A percentile compares a stretch with the other conserved stretches of the same genome.
Evolutionary conservation across 2,797 vertebrate species (phyloP).

Genomic region (Kryptopterus vitreolus): DNA sequence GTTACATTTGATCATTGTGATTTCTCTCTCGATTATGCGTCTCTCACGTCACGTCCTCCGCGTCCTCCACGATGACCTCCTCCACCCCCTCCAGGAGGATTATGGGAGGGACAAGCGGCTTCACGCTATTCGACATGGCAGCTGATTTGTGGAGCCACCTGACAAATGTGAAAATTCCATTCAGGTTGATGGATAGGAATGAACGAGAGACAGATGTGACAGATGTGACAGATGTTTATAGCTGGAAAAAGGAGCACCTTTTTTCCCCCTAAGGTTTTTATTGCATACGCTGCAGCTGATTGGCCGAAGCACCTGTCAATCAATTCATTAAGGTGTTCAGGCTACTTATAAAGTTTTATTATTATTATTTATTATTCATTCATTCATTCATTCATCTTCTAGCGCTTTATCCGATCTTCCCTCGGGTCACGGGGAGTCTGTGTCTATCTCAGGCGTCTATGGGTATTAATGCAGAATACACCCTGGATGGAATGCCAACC

Average conservation of each 20-base stretch:
- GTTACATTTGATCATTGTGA: too few species aligned
- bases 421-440: too few species aligned
- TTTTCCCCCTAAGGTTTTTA: neutral
- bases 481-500: too few species aligned
- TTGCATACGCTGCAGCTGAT: constrained; percentile 13
- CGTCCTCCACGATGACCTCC: neutral
- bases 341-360: too few species aligned
- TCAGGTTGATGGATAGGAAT: neutral
- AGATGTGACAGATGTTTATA: neutral
- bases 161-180: constrained; percentile 32
- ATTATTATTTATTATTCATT: too few species aligned
- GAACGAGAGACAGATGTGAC: neutral
- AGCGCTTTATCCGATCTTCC: too few species aligned
- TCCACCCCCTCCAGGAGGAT: constrained; percentile 41
- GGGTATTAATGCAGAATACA: too few species aligned
- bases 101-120: constrained; percentile 40
- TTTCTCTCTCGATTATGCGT: too few species aligned
- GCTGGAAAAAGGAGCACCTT: neutral
- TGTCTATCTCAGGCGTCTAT: too few species aligned
- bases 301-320: constrained; percentile 24
- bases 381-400: too few species aligned
- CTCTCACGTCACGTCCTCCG: constrained; percentile 43
- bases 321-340: neutral
- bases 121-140: constrained; percentile 50
- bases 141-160: constrained; percentile 37